These are phyloP conservation scores for Temnothorax longispinosus DNA, from an alignment of 1,140 invertebrate species.

Conservation along the genomic window DNA sequence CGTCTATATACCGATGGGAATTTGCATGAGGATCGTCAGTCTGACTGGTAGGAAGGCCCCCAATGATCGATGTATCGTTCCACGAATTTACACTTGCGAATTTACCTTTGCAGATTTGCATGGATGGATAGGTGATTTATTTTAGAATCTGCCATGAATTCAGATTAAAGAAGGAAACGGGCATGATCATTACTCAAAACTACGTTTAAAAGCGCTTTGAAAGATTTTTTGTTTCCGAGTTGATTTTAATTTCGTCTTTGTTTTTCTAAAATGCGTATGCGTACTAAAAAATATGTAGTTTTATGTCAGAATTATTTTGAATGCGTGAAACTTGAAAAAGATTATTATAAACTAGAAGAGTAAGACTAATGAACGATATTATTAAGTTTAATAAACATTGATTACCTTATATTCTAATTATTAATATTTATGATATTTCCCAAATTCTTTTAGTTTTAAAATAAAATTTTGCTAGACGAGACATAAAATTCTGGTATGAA, in stretches of 20 bases:
- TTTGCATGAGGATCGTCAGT: slow-evolving; percentile 61
- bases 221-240: background rate
- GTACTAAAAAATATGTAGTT: background rate
- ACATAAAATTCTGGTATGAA: background rate
- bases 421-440: background rate
- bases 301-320: background rate
- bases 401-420: background rate
- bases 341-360: background rate
- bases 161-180: slow-evolving; percentile 25
- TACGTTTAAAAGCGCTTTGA: background rate
- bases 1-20: slow-evolving; percentile 44
- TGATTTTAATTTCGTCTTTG: background rate
- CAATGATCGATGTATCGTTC: slow-evolving; percentile 71
- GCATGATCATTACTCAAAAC: slow-evolving; percentile 13
- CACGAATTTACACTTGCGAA: slow-evolving; percentile 53
- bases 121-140: slow-evolving; percentile 22
- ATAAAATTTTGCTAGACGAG: background rate
- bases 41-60: slow-evolving; percentile 31
- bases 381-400: background rate
- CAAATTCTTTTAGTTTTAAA: background rate
- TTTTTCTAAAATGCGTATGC: background rate
- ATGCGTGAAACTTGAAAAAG: background rate
- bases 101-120: background rate
- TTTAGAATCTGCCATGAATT: slow-evolving; percentile 29
- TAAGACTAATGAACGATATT: background rate